Evolutionary conservation across 2,888 invertebrate genomes (phyloP).

Genomic region (Lasioglossum calceatum): DNA sequence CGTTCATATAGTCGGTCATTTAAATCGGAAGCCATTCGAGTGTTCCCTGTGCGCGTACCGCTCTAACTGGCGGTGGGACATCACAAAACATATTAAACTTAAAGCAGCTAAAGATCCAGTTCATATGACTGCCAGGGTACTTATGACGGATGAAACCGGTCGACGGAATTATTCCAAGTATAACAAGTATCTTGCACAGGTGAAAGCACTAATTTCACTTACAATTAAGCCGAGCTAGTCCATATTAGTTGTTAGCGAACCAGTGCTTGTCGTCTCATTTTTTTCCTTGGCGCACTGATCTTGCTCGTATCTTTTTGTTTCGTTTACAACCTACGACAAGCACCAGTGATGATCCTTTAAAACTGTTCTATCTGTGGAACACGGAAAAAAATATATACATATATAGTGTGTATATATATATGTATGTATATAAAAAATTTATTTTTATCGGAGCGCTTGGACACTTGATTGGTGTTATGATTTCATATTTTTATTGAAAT

Average conservation of each 20-base stretch:
- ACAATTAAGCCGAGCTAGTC: constrained; percentile 49
- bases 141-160: constrained; percentile 96
- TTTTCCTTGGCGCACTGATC: constrained; percentile 50
- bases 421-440: not conserved
- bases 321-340: constrained; percentile 11
- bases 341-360: constrained; percentile 53
- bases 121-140: constrained; percentile 92
- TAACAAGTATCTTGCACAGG: constrained; percentile 93
- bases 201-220: constrained; percentile 80
- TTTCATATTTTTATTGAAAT: constrained; percentile 47
- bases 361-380: constrained; percentile 1
- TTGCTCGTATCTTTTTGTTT: constrained; percentile 4
- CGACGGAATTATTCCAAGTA: constrained; percentile 96
- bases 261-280: constrained; percentile 43
- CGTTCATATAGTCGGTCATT: constrained; percentile 96
- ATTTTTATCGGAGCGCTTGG: constrained; percentile 59
- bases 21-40: constrained; percentile 97
- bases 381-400: not conserved
- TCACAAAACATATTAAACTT: constrained; percentile 96
- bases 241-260: constrained; percentile 27
- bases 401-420: no score
- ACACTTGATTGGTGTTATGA: constrained; percentile 69
- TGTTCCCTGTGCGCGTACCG: constrained; percentile 97
- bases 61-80: constrained; percentile 99
- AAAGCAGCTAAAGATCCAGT: constrained; percentile 94